Evolutionary conservation across 2,888 invertebrate species (phyloP).

Genomic region (Cheilosia urbana): DNA sequence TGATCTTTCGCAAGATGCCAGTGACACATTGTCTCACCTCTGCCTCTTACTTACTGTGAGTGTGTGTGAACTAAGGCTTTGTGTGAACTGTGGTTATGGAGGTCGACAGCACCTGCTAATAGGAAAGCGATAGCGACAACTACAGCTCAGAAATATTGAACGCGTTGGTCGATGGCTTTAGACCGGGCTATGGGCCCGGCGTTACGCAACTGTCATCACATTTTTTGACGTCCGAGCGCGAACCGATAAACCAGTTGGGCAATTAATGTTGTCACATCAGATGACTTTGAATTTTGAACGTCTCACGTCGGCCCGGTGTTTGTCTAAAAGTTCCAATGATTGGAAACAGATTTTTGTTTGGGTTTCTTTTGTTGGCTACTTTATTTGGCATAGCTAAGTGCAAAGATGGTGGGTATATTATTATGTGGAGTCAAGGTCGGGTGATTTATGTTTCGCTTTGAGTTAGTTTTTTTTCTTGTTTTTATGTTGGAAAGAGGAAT

Average conservation of each 20-base stretch:
- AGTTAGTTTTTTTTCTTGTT: neutral
- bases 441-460: constrained; percentile 40
- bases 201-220: constrained; percentile 35
- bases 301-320: neutral
- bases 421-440: constrained; percentile 51
- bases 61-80: too few relatives aligned
- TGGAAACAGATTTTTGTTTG: neutral
- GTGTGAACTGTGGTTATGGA: constrained; percentile 22
- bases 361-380: constrained; percentile 4
- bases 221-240: constrained; percentile 27
- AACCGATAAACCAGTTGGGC: constrained; percentile 54
- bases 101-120: constrained; percentile 50
- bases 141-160: neutral
- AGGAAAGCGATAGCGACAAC: neutral
- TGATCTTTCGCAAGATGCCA: constrained; percentile 35
- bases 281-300: constrained; percentile 55
- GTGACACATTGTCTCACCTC: constrained; percentile 1
- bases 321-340: constrained; percentile 9
- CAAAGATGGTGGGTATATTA: constrained; percentile 8
- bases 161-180: constrained; percentile 2
- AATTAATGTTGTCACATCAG: constrained; percentile 62
- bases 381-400: constrained; percentile 13
- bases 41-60: neutral
- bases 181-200: constrained; percentile 32
- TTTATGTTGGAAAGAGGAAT: constrained; percentile 12